A percentile compares a stretch with the other conserved stretches of the same genome.
Evolutionary conservation across 2,113 vertebrate species (phyloP).

Genomic region (Lynx canadensis): DNA sequence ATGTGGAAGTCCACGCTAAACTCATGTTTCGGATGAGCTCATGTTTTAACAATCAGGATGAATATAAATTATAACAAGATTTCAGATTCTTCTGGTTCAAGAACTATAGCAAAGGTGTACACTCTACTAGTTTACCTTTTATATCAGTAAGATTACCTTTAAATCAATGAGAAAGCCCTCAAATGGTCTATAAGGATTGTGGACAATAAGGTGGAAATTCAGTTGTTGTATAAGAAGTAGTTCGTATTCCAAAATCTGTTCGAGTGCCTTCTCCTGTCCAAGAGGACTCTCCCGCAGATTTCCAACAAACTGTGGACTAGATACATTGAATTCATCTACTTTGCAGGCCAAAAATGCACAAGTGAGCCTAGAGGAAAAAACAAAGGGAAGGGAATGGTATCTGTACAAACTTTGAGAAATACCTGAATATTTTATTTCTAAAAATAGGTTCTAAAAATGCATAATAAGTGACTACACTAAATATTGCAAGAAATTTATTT

Average conservation of each 20-base stretch:
- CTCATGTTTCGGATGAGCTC: background rate
- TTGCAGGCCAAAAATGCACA: slow-evolving; percentile 97
- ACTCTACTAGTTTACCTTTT: slow-evolving; percentile 24
- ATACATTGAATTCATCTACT: slow-evolving; percentile 99
- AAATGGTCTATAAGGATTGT: slow-evolving; percentile 96
- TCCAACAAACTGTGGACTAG: slow-evolving; percentile 95
- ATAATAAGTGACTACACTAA: background rate
- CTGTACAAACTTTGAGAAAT: background rate
- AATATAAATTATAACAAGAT: background rate
- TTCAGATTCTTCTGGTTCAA: slow-evolving; percentile 26
- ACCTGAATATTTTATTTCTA: background rate
- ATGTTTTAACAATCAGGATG: background rate
- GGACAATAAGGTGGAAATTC: slow-evolving; percentile 97
- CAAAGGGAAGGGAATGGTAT: background rate
- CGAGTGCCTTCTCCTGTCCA: slow-evolving; percentile 92
- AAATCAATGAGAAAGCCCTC: slow-evolving; percentile 97
- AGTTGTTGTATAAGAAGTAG: slow-evolving; percentile 97
- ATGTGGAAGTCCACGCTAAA: background rate
- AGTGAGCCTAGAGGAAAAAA: slow-evolving; percentile 89
- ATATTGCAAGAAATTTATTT: background rate
- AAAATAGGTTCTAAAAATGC: background rate
- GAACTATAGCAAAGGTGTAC: background rate
- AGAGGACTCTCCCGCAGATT: slow-evolving; percentile 94
- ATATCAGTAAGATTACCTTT: slow-evolving; percentile 87
- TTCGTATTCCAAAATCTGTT: slow-evolving; percentile 97